Base-by-base conservation (phyloP, 2,113 vertebrate genomes). In the Enhydra lutris region DNA sequence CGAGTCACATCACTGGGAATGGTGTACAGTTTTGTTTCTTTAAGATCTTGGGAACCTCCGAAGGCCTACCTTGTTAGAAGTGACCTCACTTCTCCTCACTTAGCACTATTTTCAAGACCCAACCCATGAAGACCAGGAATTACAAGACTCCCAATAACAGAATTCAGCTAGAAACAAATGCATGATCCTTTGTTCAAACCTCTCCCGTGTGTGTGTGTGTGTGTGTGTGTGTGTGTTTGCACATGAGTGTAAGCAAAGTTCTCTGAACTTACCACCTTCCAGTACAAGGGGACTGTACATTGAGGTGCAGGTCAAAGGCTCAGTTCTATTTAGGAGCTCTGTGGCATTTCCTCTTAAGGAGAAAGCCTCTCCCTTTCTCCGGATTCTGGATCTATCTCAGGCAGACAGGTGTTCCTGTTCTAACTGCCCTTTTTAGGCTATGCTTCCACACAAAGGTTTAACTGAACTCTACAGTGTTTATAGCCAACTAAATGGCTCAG, bases 341-440 rank as follows among this genome's bases (percentile, higher is more conserved):
- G 36, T 1, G 65, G 42, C 71, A 63, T n/a, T 73, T 39, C 47
- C 74, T 74, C 23, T 29, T n/a, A 42, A 85, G 65, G 65, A 6
- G 1, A 42, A 39, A 4, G 61, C n/a, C 79, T 65, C 91, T 95
- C 88, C 65, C 39, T 76, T 1, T 81, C 88, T 93, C 86, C 91
- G 91, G 95, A 95, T 93, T 55, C 23, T 80, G 52, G 34, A 50
- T 57, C 96, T 95, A 91, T 91, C 89, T 89, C 42, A 3, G 42
- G 55, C 29, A 89, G 86, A 81, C 39, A 71, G 36, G 80, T 67
- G 81, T 1, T 95, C 42, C 67, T 85, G 78, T 88, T 94, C 57
- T 52, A 96, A 89, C 76, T 65, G 79, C 65, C 63, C 52, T 81
- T 87, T 74, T 76, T n/a, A 86, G 83, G 50, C 55, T n/a, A 50